Conservation (phyloP, 2,113 vertebrate genomes). For the Forbesichthys papilliferus region DNA sequence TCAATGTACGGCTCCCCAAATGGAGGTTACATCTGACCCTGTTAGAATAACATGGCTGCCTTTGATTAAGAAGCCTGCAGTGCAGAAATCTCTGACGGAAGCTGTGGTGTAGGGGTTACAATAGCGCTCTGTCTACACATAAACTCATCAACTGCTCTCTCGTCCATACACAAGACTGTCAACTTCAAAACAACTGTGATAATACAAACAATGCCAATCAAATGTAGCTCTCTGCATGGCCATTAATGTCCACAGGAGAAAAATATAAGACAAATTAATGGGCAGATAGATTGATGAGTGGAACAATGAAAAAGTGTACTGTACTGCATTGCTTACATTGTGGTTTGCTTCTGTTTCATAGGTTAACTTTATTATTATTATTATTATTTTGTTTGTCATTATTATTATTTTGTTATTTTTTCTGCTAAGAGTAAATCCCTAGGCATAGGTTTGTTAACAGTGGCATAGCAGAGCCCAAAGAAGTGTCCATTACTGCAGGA, state of each 20-base stretch:
- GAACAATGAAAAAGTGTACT: too few relatives aligned
- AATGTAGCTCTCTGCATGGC: constrained; percentile 36
- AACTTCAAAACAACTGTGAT: constrained; percentile 55
- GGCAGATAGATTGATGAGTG: not conserved
- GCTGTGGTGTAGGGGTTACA: constrained; percentile 54
- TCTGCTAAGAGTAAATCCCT: too few relatives aligned
- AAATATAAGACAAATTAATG: not conserved
- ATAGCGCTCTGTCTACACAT: constrained; percentile 67
- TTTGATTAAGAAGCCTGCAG: constrained; percentile 60
- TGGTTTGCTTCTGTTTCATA: too few relatives aligned
- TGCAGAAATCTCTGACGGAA: constrained; percentile 65
- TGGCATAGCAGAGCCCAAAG: too few relatives aligned
- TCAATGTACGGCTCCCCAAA: too few relatives aligned
- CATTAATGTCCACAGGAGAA: constrained; percentile 36
- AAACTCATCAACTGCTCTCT: constrained; percentile 67
- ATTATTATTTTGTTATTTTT: too few relatives aligned
- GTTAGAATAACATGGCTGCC: constrained; percentile 61
- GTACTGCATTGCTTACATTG: too few relatives aligned
- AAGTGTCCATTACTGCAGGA: too few relatives aligned
- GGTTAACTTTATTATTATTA: too few relatives aligned
- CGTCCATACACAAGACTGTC: constrained; percentile 56
- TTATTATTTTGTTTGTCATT: too few relatives aligned
- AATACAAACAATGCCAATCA: constrained; percentile 51
- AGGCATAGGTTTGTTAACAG: too few relatives aligned
- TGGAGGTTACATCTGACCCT: constrained; percentile 5